Base-by-base conservation (phyloP, 2,888 invertebrate species). In the Eueremaeus valkanovi region DNA sequence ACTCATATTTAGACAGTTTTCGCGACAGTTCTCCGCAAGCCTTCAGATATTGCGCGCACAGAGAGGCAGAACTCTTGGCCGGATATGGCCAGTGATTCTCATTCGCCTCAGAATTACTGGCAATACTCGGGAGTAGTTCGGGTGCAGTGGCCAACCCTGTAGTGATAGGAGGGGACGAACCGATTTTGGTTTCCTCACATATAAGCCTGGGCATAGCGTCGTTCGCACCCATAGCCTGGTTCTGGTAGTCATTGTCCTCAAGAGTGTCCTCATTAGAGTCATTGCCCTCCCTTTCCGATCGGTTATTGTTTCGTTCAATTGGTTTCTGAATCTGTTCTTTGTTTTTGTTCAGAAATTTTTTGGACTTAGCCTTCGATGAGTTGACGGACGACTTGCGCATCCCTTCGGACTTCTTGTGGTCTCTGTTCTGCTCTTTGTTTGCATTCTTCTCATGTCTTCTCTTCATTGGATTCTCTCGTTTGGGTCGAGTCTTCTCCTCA, bases 31-130 rank as follows among this genome's bases (percentile, higher is more conserved):
- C 68, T 42, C 24, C 24, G 3, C 42, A 40, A 11, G 40, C n/a
- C 27, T 68, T 68, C 2, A 68, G 13, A 68, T 68, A 68, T 42
- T 68, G 68, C 21, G 68, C 68, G 42, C 68, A 68, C 2, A 42
- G 68, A 40, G 36, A 36, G 68, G 36, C 68, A 16, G 66, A 66
- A 21, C 31, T 61, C 33, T 61, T 61, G 2, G 11, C 61, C n/a
- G 66, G 36, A n/a, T 6, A 66, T 8, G n/a, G 36, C 8, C 11
- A 36, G 9, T 3, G 36, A 31, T 3, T 66, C 36, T 24, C 58
- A 29, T 49, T 36, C 36, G 21, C 51, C 1, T 51, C 51, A 21
- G 51, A 21, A n/a, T 36, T 36, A 11, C 36, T 36, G 36, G 11
- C 36, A n/a, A n/a, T n/a, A n/a, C n/a, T n/a, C n/a, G n/a, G 36